Base-by-base conservation (phyloP, 2,797 vertebrate species). In the Heteromormyrus szaboi region DNA sequence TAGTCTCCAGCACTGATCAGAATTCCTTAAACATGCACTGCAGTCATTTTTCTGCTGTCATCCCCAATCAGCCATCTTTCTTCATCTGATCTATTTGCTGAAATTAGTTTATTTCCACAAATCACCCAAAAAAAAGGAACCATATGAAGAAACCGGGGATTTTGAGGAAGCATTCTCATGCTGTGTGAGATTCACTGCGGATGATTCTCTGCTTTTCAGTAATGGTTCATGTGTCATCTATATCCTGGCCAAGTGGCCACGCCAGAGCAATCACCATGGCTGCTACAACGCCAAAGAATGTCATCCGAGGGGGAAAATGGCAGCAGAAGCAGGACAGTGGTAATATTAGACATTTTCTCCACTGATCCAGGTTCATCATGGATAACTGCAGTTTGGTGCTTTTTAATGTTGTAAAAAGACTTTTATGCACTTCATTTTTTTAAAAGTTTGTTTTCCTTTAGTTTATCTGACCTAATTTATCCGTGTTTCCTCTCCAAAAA, bases 401-500 rank as follows among this genome's bases (percentile, higher is more conserved):
- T 50, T 84, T 72, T 72, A 37, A 72, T 37, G 44, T 22, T 14
- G 41, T 4, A 84, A 50, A 84, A 50, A 25, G 22, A 84, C 48
- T 25, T 84, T 84, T 50, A 84, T 84, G n/a, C 79, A 56, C 6
- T 51, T 48, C n/a, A 29, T 25, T 51, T 48, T 50, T 22, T 84
- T n/a, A 0, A 8, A 54, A 53, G 19, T 7, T 48, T 48, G 12
- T 8, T 50, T 51, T 44, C 62, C 25, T 62, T 59, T 41, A 46
- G 19, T 84, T 84, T 48, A 84, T 84, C 81, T 84, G 81, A 84
- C 46, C 72, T 79, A 88, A 14, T 85, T 88, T n/a, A 88, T 85
- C 44, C 1, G 2, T 25, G 54, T 12, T 48, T 89, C 83, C 14
- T 87, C 91, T 91, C 91, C 44, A 90, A 90, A 90, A 89, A 48